Evolutionary conservation across 2,888 invertebrate species (phyloP).

Genomic region (Heliothis peltigera): DNA sequence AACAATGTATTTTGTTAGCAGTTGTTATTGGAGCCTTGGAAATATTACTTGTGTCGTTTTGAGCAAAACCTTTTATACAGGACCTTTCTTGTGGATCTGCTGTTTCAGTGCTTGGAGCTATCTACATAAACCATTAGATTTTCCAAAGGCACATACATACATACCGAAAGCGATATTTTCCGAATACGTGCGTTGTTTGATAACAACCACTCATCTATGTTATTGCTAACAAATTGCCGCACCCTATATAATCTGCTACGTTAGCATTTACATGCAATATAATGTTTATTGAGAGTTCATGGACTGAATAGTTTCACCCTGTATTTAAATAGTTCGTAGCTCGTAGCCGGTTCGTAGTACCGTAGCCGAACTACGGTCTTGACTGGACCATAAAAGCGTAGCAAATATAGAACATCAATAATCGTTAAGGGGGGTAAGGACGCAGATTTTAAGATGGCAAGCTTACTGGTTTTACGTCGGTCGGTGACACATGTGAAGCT

Average conservation of each 20-base stretch:
- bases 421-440: too few species aligned
- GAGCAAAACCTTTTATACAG: too few species aligned
- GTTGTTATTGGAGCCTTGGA: not conserved
- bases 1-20: not conserved
- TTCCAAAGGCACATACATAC: conserved; percentile 25
- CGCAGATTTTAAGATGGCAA: too few species aligned
- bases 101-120: not conserved
- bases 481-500: too few species aligned
- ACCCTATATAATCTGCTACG: conserved; percentile 6
- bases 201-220: conserved; percentile 33
- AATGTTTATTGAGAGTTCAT: conserved; percentile 23
- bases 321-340: conserved; percentile 25
- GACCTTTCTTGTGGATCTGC: not conserved
- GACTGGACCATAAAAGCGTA: conserved; percentile 13
- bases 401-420: not conserved
- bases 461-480: too few species aligned
- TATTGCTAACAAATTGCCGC: conserved; percentile 30
- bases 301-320: conserved; percentile 13
- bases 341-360: conserved; percentile 39
- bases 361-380: conserved; percentile 22
- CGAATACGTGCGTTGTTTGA: conserved; percentile 43
- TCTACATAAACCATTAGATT: too few species aligned
- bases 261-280: conserved; percentile 4
- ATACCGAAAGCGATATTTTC: conserved; percentile 33
- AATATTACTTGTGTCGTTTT: not conserved